Evolutionary conservation across 2,888 invertebrate species (phyloP).

Genomic region (Catocala fraxini): DNA sequence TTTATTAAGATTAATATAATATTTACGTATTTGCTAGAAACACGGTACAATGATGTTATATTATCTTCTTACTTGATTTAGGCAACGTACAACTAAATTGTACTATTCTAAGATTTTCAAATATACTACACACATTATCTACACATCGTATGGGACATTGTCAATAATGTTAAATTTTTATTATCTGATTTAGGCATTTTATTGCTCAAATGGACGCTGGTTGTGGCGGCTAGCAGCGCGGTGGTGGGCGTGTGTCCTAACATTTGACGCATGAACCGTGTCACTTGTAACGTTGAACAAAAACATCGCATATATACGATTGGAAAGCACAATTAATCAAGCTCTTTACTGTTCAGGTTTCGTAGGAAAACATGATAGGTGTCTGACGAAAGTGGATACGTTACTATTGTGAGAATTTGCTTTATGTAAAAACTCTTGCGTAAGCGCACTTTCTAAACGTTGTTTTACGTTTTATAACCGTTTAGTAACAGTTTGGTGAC

Average conservation of each 20-base stretch:
- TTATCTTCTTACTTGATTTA: no score
- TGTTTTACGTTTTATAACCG: conserved; percentile 23
- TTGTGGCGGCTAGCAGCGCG: conserved; percentile 12
- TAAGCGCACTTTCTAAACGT: conserved; percentile 20
- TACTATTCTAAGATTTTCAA: conserved; percentile 6
- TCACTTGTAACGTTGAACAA: conserved; percentile 48
- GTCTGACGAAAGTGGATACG: conserved; percentile 44
- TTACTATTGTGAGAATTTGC: conserved; percentile 39
- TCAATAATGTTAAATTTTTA: conserved; percentile 76
- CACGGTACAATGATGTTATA: no score
- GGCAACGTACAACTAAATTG: not conserved
- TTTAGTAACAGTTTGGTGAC: conserved; percentile 15
- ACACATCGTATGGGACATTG: conserved; percentile 59
- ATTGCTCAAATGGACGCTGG: conserved; percentile 60
- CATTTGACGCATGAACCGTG: conserved; percentile 54
- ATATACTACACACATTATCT: conserved; percentile 50
- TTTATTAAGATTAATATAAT: no score
- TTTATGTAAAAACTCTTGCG: conserved; percentile 28
- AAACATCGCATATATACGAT: conserved; percentile 48
- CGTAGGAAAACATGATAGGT: conserved; percentile 35
- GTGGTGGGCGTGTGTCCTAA: conserved; percentile 64
- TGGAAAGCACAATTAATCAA: conserved; percentile 67
- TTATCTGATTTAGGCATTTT: conserved; percentile 75
- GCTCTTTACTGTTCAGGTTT: conserved; percentile 61
- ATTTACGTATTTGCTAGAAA: no score